A percentile compares a stretch with the other conserved stretches of the same genome.
phyloP scores from a whole-genome alignment of 2,888 invertebrate genomes.

The Tetropium fuscum region DNA sequence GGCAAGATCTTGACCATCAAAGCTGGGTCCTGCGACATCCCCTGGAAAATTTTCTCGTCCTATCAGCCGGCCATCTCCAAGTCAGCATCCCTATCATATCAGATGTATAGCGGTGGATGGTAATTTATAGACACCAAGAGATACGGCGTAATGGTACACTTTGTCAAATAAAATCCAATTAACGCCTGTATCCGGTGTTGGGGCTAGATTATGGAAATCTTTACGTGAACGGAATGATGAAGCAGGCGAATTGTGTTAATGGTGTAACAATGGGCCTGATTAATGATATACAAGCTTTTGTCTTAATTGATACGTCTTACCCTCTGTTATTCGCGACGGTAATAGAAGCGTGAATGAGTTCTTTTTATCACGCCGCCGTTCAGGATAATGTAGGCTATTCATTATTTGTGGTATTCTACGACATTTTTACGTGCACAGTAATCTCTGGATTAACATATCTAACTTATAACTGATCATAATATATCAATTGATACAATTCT shows the following conservation, averaged over 20 bases:
- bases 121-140: slow-evolving; percentile 38
- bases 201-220: slow-evolving; percentile 39
- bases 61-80: no score
- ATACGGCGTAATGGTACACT: slow-evolving; percentile 39
- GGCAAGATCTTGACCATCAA: no score
- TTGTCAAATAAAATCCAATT: slow-evolving; percentile 47
- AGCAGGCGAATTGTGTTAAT: slow-evolving; percentile 42
- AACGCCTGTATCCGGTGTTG: slow-evolving; percentile 38
- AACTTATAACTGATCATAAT: no score
- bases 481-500: no score
- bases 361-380: slow-evolving; percentile 35
- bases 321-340: slow-evolving; percentile 36
- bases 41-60: no score
- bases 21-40: no score
- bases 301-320: slow-evolving; percentile 46
- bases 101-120: slow-evolving; percentile 19
- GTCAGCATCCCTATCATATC: neutral
- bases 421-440: neutral
- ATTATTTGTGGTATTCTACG: no score
- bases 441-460: neutral
- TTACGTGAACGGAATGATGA: slow-evolving; percentile 41
- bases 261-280: slow-evolving; percentile 46
- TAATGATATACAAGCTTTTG: slow-evolving; percentile 46
- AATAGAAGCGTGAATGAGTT: slow-evolving; percentile 41
- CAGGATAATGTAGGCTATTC: no score